These are phyloP conservation scores for Jordanella pulchra DNA, from an alignment of 2,797 vertebrate species.

Conservation along the genomic window DNA sequence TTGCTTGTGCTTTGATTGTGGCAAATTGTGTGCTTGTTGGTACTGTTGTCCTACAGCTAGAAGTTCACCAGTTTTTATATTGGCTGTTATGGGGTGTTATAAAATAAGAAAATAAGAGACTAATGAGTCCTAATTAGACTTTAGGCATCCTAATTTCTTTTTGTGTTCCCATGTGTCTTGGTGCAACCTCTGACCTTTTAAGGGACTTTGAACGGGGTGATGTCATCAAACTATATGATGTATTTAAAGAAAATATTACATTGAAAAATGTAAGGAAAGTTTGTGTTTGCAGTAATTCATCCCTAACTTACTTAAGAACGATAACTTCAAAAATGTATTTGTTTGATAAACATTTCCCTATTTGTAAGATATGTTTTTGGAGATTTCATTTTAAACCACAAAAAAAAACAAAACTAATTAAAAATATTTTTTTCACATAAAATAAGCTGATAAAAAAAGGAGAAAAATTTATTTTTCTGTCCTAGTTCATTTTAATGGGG, in stretches of 20 bases:
- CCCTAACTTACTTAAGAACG: not conserved
- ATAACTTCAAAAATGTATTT: not conserved
- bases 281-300: not conserved
- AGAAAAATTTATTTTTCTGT: not conserved
- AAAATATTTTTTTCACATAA: not conserved
- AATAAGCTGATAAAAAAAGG: not conserved
- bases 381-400: not conserved
- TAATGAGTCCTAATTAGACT: not conserved
- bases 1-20: not conserved
- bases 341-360: not conserved
- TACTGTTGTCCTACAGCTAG: not conserved
- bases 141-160: not conserved
- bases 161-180: not conserved
- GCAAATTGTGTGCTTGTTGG: not conserved
- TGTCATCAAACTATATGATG: not conserved
- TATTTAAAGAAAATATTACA: not conserved
- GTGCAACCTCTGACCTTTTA: not conserved
- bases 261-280: no score
- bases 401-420: not conserved
- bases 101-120: not conserved
- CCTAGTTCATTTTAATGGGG: not conserved
- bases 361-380: not conserved
- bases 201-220: not conserved
- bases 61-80: not conserved
- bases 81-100: not conserved